Conservation (phyloP, 2,888 invertebrate species). For the Andrena camellia region DNA sequence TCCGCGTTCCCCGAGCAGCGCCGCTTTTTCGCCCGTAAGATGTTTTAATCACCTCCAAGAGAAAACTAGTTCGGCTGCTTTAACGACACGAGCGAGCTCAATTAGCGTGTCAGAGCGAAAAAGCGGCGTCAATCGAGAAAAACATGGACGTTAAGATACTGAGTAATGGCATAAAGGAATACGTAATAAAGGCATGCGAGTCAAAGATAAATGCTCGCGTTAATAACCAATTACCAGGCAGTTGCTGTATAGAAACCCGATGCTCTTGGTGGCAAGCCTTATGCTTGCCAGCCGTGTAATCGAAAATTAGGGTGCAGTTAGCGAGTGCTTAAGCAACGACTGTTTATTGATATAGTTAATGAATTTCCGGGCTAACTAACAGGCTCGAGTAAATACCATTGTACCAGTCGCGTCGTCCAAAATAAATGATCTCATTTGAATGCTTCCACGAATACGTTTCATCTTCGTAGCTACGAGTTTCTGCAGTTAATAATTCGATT, state of each 20-base stretch:
- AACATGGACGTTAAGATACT: slow-evolving; percentile 14
- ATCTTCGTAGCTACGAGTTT: background rate
- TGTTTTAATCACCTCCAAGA: slow-evolving; percentile 15
- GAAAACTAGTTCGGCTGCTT: slow-evolving; percentile 15
- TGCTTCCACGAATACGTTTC: background rate
- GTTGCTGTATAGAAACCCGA: slow-evolving; percentile 29
- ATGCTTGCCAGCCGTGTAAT: slow-evolving; percentile 44
- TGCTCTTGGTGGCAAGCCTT: slow-evolving; percentile 38
- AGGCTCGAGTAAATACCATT: background rate
- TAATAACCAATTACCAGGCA: slow-evolving; percentile 51
- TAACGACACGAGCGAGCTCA: background rate
- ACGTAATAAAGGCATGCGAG: slow-evolving; percentile 28
- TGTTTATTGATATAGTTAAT: slow-evolving; percentile 48
- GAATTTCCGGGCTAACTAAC: slow-evolving; percentile 36
- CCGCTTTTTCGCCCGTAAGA: background rate
- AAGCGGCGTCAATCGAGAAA: slow-evolving; percentile 20
- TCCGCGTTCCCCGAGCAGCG: background rate
- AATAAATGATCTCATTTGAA: background rate
- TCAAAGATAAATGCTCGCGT: slow-evolving; percentile 44
- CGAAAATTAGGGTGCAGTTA: slow-evolving; percentile 52
- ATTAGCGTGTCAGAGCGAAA: slow-evolving; percentile 12
- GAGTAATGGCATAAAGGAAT: slow-evolving; percentile 33
- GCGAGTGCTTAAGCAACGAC: slow-evolving; percentile 48
- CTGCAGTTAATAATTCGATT: background rate
- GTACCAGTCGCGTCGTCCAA: background rate